Evolutionary conservation across 2,113 vertebrate genomes (phyloP).

Genomic region (Dipodomys stephensi): DNA sequence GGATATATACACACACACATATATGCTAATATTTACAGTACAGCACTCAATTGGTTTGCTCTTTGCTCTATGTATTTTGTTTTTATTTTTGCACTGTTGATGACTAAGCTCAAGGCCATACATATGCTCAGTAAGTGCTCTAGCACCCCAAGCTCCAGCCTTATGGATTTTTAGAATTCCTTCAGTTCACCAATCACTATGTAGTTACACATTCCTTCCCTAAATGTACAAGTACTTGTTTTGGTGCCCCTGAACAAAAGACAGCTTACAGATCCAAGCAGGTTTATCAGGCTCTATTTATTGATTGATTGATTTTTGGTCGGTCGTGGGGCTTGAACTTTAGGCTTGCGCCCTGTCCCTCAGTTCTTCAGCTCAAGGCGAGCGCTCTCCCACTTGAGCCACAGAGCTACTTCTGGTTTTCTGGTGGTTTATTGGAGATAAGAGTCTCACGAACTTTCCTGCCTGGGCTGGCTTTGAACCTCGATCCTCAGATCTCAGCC

Average conservation of each 20-base stretch:
- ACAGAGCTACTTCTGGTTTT: too few relatives aligned
- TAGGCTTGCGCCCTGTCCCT: too few relatives aligned
- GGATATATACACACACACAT: neutral
- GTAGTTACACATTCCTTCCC: neutral
- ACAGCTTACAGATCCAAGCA: neutral
- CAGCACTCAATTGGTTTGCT: neutral
- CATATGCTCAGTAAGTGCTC: neutral
- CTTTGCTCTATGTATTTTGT: neutral
- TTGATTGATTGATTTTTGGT: too few relatives aligned
- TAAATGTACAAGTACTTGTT: neutral
- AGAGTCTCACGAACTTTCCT: too few relatives aligned
- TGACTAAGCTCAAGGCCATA: neutral
- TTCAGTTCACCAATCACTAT: neutral
- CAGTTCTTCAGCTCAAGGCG: too few relatives aligned
- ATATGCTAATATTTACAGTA: too few relatives aligned
- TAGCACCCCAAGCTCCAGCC: neutral
- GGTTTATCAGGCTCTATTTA: neutral
- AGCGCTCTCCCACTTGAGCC: too few relatives aligned
- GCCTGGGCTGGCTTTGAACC: too few relatives aligned
- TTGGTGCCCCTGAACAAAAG: constrained; percentile 11
- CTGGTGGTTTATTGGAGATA: too few relatives aligned
- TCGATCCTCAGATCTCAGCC: too few relatives aligned
- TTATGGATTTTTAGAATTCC: neutral
- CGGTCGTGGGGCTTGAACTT: too few relatives aligned
- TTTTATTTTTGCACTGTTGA: neutral